A percentile compares a stretch with the other conserved stretches of the same genome.
Conservation (phyloP, 2,888 invertebrate species). For the Gari tellinella region DNA sequence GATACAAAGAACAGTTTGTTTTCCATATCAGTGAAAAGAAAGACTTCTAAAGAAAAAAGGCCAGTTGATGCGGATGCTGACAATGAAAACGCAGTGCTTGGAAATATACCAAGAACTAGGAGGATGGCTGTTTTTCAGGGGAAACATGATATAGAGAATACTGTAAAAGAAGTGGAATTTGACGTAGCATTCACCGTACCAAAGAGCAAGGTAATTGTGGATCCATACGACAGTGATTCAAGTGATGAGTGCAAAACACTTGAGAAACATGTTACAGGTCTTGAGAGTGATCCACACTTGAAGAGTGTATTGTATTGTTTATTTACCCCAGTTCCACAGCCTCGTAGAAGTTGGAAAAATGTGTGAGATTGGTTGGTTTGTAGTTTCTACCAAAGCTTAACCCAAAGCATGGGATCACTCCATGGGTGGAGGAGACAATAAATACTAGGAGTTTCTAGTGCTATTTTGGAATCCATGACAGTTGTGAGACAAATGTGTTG, state of each 20-base stretch:
- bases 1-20: constrained; percentile 2
- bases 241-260: background rate
- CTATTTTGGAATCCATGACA: too few relatives aligned
- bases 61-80: background rate
- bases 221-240: constrained; percentile 19
- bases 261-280: constrained; percentile 21
- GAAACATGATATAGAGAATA: constrained; percentile 5
- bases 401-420: too few relatives aligned
- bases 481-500: too few relatives aligned
- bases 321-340: constrained; percentile 1
- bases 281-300: constrained; percentile 18
- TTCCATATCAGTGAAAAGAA: constrained; percentile 1
- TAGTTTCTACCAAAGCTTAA: too few relatives aligned
- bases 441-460: too few relatives aligned
- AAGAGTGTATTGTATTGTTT: constrained; percentile 17
- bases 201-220: constrained; percentile 22
- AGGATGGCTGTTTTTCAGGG: constrained; percentile 28
- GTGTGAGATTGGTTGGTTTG: background rate
- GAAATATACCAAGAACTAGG: constrained; percentile 12
- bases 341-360: constrained; percentile 13
- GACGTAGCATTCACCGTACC: constrained; percentile 17
- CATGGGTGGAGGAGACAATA: too few relatives aligned
- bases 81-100: background rate
- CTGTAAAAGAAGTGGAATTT: constrained; percentile 13
- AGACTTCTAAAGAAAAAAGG: background rate